A percentile compares a stretch with the other conserved stretches of the same genome.
phyloP scores from a whole-genome alignment of 92 coral and sea anemone species.

The Heteractis magnifica region DNA sequence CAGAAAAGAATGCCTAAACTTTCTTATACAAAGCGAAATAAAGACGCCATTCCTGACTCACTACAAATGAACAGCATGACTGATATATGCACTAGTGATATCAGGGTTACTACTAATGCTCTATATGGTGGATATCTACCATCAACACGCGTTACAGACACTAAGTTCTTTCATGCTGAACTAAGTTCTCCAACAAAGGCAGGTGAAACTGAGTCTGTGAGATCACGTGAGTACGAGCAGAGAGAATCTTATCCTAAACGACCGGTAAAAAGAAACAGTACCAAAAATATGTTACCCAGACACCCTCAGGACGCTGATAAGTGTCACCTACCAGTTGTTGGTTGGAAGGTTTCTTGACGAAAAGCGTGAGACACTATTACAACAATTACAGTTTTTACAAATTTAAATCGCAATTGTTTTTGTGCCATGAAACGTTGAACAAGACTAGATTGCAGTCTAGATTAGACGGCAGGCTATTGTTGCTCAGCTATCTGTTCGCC shows the following conservation, averaged over 20 bases:
- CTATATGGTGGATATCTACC: slow-evolving; percentile 60
- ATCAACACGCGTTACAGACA: slow-evolving; percentile 29
- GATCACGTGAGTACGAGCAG: slow-evolving; percentile 4
- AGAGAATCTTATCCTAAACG: too few relatives aligned
- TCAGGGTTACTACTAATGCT: slow-evolving; percentile 13
- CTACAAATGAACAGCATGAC: slow-evolving; percentile 28
- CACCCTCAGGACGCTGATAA: background rate
- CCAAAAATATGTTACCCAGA: background rate
- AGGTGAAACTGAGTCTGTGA: slow-evolving; percentile 17
- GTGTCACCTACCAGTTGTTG: slow-evolving; percentile 37
- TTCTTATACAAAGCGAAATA: slow-evolving; percentile 61
- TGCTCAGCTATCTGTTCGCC: too few relatives aligned
- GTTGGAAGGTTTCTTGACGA: slow-evolving; percentile 24
- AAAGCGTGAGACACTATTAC: too few relatives aligned
- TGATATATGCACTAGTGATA: background rate
- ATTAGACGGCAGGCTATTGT: too few relatives aligned
- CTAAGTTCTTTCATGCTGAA: slow-evolving; percentile 42
- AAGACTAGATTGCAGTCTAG: too few relatives aligned
- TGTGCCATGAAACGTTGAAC: too few relatives aligned
- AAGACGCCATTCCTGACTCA: slow-evolving; percentile 18
- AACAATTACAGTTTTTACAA: too few relatives aligned
- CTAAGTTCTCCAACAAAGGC: slow-evolving; percentile 21
- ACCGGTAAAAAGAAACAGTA: background rate
- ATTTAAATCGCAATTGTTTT: too few relatives aligned
- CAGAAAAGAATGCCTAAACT: slow-evolving; percentile 54